These are phyloP conservation scores for Myotis lucifugus DNA, from an alignment of 2,113 vertebrate species.

Conservation along the genomic window DNA sequence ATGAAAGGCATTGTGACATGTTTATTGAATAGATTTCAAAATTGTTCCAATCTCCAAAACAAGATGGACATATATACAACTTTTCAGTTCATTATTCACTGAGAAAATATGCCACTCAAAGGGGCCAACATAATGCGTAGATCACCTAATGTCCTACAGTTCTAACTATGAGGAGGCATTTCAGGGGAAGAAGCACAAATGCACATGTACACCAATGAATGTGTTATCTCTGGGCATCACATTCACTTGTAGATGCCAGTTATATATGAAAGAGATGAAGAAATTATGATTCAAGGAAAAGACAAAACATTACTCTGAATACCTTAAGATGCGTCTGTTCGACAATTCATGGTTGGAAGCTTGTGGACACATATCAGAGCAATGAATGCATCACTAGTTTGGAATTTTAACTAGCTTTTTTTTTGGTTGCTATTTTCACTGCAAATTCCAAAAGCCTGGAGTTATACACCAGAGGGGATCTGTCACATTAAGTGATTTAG, in stretches of 20 bases:
- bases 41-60: not conserved
- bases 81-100: not conserved
- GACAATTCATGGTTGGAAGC: not conserved
- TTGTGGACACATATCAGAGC: not conserved
- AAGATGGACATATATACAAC: not conserved
- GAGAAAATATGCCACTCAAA: not conserved
- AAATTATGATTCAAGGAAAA: not conserved
- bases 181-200: not conserved
- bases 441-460: not conserved
- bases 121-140: not conserved
- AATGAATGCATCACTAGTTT: not conserved
- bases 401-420: not conserved
- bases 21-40: not conserved
- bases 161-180: not conserved
- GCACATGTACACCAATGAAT: accelerated
- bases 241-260: not conserved
- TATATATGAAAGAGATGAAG: not conserved
- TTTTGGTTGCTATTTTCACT: not conserved
- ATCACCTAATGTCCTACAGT: not conserved
- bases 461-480: not conserved
- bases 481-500: not conserved
- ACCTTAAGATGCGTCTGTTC: not conserved
- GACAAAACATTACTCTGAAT: not conserved
- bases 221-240: not conserved
- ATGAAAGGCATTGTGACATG: not conserved